phyloP scores from a whole-genome alignment of 2,888 invertebrate species.

The Homarus gammarus region DNA sequence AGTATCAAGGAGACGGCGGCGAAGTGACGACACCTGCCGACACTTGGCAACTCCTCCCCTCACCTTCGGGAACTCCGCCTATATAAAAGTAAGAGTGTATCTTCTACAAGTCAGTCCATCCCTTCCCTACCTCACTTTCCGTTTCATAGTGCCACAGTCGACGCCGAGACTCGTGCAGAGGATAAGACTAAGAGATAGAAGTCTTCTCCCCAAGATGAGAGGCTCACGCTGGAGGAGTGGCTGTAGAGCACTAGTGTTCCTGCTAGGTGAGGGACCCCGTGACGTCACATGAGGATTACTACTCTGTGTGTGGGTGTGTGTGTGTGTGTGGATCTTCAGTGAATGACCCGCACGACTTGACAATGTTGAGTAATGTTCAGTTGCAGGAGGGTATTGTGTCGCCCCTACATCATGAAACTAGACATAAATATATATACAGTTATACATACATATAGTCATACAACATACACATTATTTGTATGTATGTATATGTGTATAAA shows the following conservation, averaged over 20 bases:
- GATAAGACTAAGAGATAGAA: background rate
- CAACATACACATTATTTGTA: no score
- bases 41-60: background rate
- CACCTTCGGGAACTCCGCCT: background rate
- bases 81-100: slow-evolving; percentile 44
- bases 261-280: slow-evolving; percentile 29
- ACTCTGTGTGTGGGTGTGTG: background rate
- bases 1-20: background rate
- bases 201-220: slow-evolving; percentile 21
- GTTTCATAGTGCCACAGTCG: slow-evolving; percentile 35
- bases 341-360: background rate
- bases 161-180: background rate
- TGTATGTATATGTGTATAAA: no score
- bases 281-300: background rate
- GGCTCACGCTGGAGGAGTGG: slow-evolving; percentile 13
- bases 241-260: slow-evolving; percentile 6
- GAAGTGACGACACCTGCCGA: background rate
- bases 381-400: no score
- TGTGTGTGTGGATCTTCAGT: no score
- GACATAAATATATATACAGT: background rate
- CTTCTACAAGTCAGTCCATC: slow-evolving; percentile 29
- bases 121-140: slow-evolving; percentile 39
- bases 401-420: no score
- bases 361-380: background rate
- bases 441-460: no score